These are phyloP conservation scores for Rissa tridactyla DNA, from an alignment of 2,113 vertebrate species.

Conservation along the genomic window DNA sequence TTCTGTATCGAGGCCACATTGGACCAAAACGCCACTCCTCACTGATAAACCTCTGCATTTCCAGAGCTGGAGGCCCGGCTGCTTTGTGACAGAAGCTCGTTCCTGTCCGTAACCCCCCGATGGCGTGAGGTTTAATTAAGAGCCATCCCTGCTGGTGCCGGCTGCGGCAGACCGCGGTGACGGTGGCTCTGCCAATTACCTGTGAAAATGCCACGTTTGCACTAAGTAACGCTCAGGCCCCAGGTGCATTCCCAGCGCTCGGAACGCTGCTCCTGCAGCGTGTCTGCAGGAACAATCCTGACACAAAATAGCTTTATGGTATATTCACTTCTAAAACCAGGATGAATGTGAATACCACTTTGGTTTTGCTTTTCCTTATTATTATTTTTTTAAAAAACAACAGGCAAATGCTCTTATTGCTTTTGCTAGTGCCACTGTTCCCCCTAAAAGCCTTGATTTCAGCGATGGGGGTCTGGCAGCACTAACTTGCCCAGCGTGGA, in stretches of 20 bases:
- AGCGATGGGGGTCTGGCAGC: not conserved
- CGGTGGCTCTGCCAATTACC: not conserved
- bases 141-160: not conserved
- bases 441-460: not conserved
- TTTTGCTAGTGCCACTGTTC: not conserved
- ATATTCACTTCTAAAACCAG: not conserved
- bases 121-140: not conserved
- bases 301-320: not conserved
- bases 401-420: not conserved
- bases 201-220: not conserved
- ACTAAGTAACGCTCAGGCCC: fast-evolving
- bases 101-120: not conserved
- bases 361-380: not conserved
- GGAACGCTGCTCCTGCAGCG: not conserved
- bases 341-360: not conserved
- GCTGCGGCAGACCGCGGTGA: not conserved
- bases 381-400: not conserved
- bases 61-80: not conserved
- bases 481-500: not conserved
- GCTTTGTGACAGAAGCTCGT: not conserved
- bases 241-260: fast-evolving
- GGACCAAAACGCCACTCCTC: not conserved
- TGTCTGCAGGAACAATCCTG: not conserved
- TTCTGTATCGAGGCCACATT: fast-evolving
- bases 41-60: fast-evolving